phyloP scores from a whole-genome alignment of 2,113 vertebrate genomes.

The Sorex fumeus region DNA sequence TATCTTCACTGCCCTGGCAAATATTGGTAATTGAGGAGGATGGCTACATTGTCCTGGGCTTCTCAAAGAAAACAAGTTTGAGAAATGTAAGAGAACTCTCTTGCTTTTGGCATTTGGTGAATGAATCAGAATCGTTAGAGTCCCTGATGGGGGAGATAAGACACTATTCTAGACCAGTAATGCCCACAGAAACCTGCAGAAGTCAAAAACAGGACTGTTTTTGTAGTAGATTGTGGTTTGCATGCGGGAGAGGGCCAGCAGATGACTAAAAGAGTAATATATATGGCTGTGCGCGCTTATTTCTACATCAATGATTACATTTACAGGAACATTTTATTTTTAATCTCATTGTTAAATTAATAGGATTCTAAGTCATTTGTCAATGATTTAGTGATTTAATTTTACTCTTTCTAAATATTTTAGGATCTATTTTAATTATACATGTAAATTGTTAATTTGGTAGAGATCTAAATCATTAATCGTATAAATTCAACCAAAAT shows the following conservation, averaged over 20 bases:
- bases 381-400: not conserved
- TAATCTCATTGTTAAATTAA: not conserved
- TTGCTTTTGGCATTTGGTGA: not conserved
- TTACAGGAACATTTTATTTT: not conserved
- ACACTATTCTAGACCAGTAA: not conserved
- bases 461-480: not conserved
- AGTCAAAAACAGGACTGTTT: not conserved
- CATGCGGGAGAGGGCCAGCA: not conserved
- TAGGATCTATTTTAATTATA: not conserved
- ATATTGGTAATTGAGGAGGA: not conserved
- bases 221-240: not conserved
- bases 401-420: not conserved
- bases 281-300: no score
- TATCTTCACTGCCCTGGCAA: no score
- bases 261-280: not conserved
- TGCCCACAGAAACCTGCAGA: not conserved
- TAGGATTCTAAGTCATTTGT: conserved; percentile 7
- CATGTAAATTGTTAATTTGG: not conserved
- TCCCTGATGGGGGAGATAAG: not conserved
- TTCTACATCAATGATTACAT: not conserved
- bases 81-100: not conserved
- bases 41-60: not conserved
- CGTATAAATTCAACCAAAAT: conserved; percentile 9
- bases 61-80: not conserved
- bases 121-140: not conserved